Conservation (phyloP, 2,888 invertebrate genomes). For the Xestia rhomboidea region DNA sequence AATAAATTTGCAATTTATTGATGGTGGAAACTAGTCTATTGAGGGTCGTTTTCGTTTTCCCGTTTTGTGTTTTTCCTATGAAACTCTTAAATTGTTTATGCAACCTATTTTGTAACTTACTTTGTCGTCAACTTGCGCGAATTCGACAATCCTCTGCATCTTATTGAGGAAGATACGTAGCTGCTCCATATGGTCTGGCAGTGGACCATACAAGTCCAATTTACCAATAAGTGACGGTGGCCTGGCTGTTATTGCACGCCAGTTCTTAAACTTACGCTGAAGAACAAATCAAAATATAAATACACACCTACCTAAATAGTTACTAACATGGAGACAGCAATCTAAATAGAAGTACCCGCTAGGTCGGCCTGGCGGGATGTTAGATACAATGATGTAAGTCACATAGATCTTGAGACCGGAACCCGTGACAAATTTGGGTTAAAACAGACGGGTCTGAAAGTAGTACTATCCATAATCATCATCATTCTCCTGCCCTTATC, state of each 20-base stretch:
- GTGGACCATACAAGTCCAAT: slow-evolving; percentile 79
- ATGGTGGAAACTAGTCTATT: too few species aligned
- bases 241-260: slow-evolving; percentile 81
- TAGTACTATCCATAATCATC: background rate
- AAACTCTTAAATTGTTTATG: background rate
- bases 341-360: background rate
- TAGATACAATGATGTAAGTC: background rate
- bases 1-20: too few species aligned
- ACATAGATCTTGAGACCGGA: background rate
- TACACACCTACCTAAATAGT: background rate
- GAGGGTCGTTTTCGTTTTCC: background rate
- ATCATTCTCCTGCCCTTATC: too few species aligned
- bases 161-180: slow-evolving; percentile 84
- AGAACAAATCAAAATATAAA: slow-evolving; percentile 4
- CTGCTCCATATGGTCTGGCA: slow-evolving; percentile 84
- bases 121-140: slow-evolving; percentile 73
- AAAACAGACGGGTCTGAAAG: background rate
- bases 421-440: background rate
- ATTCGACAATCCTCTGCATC: slow-evolving; percentile 76
- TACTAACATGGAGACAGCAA: background rate
- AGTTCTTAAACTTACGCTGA: slow-evolving; percentile 77
- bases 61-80: background rate
- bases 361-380: background rate
- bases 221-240: slow-evolving; percentile 87
- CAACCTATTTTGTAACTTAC: slow-evolving; percentile 69